Base-by-base conservation (phyloP, 2,888 invertebrate genomes). In the Argyresthia goedartella region DNA sequence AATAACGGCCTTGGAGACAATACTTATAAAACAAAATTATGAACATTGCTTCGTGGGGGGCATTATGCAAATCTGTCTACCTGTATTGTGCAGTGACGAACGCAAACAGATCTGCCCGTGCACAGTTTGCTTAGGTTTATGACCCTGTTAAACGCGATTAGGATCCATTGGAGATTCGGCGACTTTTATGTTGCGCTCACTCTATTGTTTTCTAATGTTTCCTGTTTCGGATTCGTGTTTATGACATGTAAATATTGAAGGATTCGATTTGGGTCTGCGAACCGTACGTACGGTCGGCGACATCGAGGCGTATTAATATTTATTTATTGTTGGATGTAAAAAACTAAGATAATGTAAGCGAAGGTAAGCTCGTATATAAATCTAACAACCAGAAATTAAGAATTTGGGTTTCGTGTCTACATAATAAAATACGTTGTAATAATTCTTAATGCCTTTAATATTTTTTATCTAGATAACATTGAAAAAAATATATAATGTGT, bases 31-130 rank as follows among this genome's bases (percentile, higher is more conserved):
- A 39, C 39, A 39, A 9, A 58, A 57, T 60, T 58, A 62, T 56
- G 58, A 60, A 55, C 63, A 44, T 36, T 36, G 65, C 82, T 62
- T 71, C 75, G 77, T 86, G 86, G 81, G 86, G 64, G 86, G 86
- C 76, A 76, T 70, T 82, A 85, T 86, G 86, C 84, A 85, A 86
- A 86, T 85, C 63, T 67, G 55, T 69, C 69, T 86, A 86, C 86
- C 86, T 86, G 86, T 81, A 44, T 15, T 71, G 68, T 65, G 70
- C 46, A 47, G 36, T 66, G 69, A 65, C 71, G 65, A 75, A 76
- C 64, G 62, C 73, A 85, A 85, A 84, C 63, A 81, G 64, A 62
- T 67, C 66, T 65, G 61, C 71, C 73, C 74, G 76, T 75, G 74
- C 61, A 33, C n/a, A 46, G 81, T 85, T 86, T 86, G 73, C 79